phyloP scores from a whole-genome alignment of 2,113 vertebrate species.

The Dasyornis broadbenti region DNA sequence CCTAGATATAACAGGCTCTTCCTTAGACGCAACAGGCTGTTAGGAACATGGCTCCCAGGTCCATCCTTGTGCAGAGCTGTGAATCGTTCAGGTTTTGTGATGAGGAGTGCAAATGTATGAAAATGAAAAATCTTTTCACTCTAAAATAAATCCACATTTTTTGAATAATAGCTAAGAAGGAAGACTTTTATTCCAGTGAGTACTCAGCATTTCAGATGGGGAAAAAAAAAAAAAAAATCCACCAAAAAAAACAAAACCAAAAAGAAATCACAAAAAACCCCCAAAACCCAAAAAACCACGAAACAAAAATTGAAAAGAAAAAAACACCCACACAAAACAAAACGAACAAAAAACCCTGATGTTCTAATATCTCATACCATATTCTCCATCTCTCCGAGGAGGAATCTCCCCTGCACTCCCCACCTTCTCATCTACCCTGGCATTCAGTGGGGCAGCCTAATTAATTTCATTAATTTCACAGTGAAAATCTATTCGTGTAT shows the following conservation, averaged over 20 bases:
- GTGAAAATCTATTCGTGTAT: not conserved
- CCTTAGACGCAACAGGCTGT: not conserved
- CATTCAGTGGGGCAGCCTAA: not conserved
- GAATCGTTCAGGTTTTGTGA: accelerated
- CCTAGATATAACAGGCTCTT: not conserved
- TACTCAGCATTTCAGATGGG: not conserved
- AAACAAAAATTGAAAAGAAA: too few relatives aligned
- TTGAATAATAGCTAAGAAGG: not conserved
- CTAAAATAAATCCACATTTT: not conserved
- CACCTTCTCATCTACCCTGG: not conserved
- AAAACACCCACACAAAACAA: too few relatives aligned
- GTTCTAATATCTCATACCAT: not conserved
- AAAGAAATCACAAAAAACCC: too few relatives aligned
- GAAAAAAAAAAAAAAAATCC: too few relatives aligned
- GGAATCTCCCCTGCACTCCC: not conserved
- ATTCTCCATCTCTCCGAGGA: not conserved
- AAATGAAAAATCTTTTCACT: too few relatives aligned
- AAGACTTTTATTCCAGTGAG: not conserved
- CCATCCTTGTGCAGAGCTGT: not conserved
- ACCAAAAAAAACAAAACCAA: too few relatives aligned
- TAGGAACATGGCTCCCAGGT: accelerated
- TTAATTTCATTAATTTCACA: not conserved
- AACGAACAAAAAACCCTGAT: too few relatives aligned
- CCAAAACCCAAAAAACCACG: too few relatives aligned
- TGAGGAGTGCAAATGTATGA: not conserved